Evolutionary conservation across 1,140 invertebrate species (phyloP).

Genomic region (Temnothorax longispinosus): DNA sequence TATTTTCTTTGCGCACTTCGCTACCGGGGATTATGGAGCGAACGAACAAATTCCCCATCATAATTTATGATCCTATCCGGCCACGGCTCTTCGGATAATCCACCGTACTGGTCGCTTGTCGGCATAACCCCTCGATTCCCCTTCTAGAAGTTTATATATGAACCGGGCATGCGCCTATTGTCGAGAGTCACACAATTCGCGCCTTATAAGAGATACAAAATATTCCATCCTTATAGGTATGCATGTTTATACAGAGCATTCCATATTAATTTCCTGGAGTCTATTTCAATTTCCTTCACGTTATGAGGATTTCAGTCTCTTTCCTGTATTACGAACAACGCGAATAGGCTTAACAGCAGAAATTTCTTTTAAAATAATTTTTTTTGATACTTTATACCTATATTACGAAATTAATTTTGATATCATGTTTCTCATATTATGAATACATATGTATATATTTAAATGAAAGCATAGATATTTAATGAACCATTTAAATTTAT

Average conservation of each 20-base stretch:
- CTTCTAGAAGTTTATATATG: conserved; percentile 36
- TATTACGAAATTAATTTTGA: background rate
- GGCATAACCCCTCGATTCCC: conserved; percentile 58
- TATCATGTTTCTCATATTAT: background rate
- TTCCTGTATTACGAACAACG: background rate
- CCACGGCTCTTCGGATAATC: conserved; percentile 71
- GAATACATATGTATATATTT: background rate
- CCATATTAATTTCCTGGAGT: conserved; percentile 29
- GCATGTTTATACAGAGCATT: background rate
- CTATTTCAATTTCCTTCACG: conserved; percentile 5
- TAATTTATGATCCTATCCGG: conserved; percentile 75
- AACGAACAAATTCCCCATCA: conserved; percentile 72
- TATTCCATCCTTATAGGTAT: conserved; percentile 30
- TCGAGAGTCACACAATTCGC: conserved; percentile 22
- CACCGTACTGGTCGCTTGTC: conserved; percentile 66
- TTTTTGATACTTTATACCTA: background rate
- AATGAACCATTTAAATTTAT: background rate
- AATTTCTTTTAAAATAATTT: background rate
- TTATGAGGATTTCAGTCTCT: background rate
- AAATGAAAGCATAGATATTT: background rate
- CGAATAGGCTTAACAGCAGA: background rate
- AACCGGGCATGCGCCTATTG: conserved; percentile 15
- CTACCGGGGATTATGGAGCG: conserved; percentile 68
- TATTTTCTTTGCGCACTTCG: conserved; percentile 22
- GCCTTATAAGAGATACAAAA: conserved; percentile 23